Base-by-base conservation (phyloP, 92 coral and sea anemone species). In the Siderastrea radians region DNA sequence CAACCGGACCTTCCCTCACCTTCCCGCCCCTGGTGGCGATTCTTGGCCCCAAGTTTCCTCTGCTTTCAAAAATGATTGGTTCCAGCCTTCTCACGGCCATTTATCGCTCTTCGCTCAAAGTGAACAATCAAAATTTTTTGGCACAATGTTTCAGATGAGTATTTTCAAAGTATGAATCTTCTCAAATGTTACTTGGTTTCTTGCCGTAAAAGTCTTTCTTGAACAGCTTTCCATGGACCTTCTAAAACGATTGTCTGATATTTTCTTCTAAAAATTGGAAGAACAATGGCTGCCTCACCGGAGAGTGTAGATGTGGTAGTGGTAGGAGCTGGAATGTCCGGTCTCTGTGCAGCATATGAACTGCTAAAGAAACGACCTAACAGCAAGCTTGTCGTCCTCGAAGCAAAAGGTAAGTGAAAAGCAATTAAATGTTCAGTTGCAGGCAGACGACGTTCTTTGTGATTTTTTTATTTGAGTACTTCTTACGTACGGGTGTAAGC, bases 261-360 rank as follows among this genome's bases (percentile, higher is more conserved):
- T 1, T 16, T 57, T 55, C 50, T 26, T 49, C 58, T 61, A 13
- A 10, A 63, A 19, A 17, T 17, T 14, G 5, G 7, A 1, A 43
- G 38, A 51, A 11, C 15, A 52, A 43, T 71, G 77, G 78, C 84
- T 38, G 84, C 68, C 49, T 74, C 73, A 1, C 52, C 49, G 10
- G 65, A 84, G 26, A 13, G 11, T 38, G 79, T 80, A 15, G 99
- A 97, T 81, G 97, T 97, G 47, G 92, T 97, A 2, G 84, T 97
- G 38, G 75, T 97, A 45, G 99, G 99, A 13, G 97, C 95, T 7
- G 99, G 99, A 7, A 93, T 92, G 68, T 93, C 99, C 1, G 99
- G 99, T 46, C 95, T 97, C 58, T 93, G 94, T 51, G 96, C 99
- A 9, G 99, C 99, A 57, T 89, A 84, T 76, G 95, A 95, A 17